phyloP scores from a whole-genome alignment of 2,797 vertebrate species.

The Rhabdomys pumilio region DNA sequence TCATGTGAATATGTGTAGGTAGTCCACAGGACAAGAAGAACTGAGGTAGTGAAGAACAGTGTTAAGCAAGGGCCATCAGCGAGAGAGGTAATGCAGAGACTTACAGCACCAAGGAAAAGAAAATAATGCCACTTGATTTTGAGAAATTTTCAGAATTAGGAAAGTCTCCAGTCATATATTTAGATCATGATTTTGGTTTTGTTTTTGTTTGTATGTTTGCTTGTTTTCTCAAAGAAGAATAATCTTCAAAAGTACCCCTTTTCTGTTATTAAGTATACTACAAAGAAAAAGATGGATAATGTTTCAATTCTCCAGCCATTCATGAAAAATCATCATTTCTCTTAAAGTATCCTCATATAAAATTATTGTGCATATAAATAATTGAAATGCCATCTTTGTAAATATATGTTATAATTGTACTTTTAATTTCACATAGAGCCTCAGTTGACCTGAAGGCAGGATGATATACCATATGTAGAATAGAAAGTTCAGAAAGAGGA shows the following conservation, averaged over 20 bases:
- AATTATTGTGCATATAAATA: slow-evolving; percentile 21
- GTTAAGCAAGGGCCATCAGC: neutral
- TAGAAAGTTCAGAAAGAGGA: neutral
- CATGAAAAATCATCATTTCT: slow-evolving; percentile 52
- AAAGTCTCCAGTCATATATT: neutral
- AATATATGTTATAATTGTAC: neutral
- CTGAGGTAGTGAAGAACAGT: neutral
- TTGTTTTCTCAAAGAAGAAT: slow-evolving; percentile 27
- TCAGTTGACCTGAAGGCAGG: slow-evolving; percentile 12
- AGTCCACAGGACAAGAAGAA: slow-evolving; percentile 60
- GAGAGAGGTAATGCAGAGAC: neutral
- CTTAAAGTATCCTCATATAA: slow-evolving; percentile 19
- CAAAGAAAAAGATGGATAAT: slow-evolving; percentile 44
- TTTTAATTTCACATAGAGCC: slow-evolving; percentile 36
- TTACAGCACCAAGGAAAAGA: slow-evolving; percentile 8
- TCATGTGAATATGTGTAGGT: slow-evolving; percentile 64
- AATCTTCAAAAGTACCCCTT: slow-evolving; percentile 5
- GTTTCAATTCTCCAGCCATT: neutral
- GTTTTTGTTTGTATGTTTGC: too few species aligned
- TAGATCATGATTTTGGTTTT: neutral
- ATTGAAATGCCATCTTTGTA: slow-evolving; percentile 28
- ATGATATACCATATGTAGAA: neutral
- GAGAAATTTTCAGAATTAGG: slow-evolving; percentile 37
- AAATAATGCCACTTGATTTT: neutral
- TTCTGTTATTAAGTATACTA: slow-evolving; percentile 34